A percentile compares a stretch with the other conserved stretches of the same genome.
Conservation (phyloP, 2,113 vertebrate genomes). For the Catharus fuscescens region DNA sequence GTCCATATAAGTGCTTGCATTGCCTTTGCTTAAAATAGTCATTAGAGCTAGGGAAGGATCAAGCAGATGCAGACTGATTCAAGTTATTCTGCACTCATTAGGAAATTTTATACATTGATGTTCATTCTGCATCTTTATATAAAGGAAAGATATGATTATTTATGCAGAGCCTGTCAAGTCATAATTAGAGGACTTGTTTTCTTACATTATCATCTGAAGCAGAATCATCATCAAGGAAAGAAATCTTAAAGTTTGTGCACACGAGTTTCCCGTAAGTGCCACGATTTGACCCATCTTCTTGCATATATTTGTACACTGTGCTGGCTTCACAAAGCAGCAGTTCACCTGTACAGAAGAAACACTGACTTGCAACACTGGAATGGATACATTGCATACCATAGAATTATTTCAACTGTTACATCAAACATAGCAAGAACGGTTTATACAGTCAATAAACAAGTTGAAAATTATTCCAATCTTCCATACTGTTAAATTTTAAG, state of each 20-base stretch:
- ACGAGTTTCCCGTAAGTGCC: slow-evolving; percentile 83
- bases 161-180: not conserved
- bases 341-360: slow-evolving; percentile 77
- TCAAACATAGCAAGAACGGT: not conserved
- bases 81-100: not conserved
- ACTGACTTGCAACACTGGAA: not conserved
- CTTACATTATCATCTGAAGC: slow-evolving; percentile 78
- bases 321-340: slow-evolving; percentile 85
- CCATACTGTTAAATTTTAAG: not conserved
- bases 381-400: too few relatives aligned
- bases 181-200: not conserved
- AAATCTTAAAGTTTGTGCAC: slow-evolving; percentile 89
- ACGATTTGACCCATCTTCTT: slow-evolving; percentile 83
- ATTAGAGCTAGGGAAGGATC: not conserved
- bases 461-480: not conserved
- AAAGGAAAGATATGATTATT: not conserved
- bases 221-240: slow-evolving; percentile 81
- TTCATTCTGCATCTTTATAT: not conserved
- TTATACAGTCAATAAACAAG: not conserved
- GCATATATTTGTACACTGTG: slow-evolving; percentile 80
- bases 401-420: not conserved
- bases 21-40: not conserved
- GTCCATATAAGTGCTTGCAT: not conserved
- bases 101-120: not conserved
- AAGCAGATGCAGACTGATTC: not conserved